Evolutionary conservation across 64 coral and sea anemone species (phyloP).

Genomic region (Pachyseris speciosa): DNA sequence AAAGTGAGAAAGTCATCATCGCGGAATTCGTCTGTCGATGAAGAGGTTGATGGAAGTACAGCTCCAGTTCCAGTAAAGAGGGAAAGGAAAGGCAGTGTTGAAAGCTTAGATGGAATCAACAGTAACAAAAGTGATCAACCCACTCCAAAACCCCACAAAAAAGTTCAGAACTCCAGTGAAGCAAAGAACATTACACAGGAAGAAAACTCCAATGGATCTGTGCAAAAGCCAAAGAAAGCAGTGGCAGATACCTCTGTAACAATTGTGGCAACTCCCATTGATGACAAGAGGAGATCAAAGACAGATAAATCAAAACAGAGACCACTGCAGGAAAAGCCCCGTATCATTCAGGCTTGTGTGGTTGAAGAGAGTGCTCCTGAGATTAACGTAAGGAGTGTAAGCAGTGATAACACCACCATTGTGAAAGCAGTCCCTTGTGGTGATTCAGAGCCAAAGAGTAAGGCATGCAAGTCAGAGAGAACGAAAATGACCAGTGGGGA

Average conservation of each 20-base stretch:
- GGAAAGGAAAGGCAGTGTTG: slow-evolving; percentile 43
- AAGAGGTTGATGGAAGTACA: neutral
- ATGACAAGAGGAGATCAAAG: neutral
- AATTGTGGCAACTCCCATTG: slow-evolving; percentile 36
- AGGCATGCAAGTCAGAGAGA: neutral
- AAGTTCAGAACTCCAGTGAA: neutral
- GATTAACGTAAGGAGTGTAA: neutral
- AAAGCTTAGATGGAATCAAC: slow-evolving; percentile 1
- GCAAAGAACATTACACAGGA: neutral
- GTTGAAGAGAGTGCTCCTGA: neutral
- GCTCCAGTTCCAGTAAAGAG: slow-evolving; percentile 59
- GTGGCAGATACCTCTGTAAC: neutral
- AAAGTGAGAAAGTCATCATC: neutral
- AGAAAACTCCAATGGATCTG: neutral
- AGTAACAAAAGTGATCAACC: neutral
- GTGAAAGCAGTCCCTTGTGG: neutral
- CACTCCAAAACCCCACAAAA: neutral
- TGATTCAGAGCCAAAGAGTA: neutral
- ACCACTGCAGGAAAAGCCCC: neutral
- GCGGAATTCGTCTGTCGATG: neutral
- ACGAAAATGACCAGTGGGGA: neutral
- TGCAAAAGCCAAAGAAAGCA: neutral
- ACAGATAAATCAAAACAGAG: neutral
- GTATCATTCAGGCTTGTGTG: slow-evolving; percentile 16
- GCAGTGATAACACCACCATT: neutral